These are phyloP conservation scores for Sitta europaea DNA, from an alignment of 2,113 vertebrate species.

Conservation along the genomic window DNA sequence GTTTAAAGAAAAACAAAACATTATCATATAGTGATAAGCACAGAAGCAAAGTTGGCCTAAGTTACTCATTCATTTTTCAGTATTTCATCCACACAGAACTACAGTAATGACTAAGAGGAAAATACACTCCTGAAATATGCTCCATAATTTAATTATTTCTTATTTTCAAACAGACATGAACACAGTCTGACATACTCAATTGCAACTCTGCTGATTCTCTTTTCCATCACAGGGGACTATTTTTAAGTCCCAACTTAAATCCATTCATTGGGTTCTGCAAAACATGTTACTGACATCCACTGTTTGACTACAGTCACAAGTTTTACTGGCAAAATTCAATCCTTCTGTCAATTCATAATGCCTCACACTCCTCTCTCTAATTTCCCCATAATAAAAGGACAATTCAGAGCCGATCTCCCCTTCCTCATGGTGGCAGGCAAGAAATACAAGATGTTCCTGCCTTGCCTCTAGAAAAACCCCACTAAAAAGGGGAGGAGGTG, in stretches of 20 bases:
- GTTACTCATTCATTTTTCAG: neutral
- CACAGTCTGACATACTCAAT: neutral
- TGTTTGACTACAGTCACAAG: rapidly evolving
- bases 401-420: neutral
- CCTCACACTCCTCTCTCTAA: neutral
- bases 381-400: neutral
- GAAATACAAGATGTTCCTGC: neutral
- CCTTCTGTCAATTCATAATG: neutral
- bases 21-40: neutral
- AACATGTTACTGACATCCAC: neutral
- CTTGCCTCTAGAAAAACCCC: neutral
- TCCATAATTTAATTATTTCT: neutral
- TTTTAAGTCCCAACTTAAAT: neutral
- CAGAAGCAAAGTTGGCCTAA: neutral
- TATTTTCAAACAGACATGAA: neutral
- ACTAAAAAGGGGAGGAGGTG: neutral
- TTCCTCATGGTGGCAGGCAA: neutral
- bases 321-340: neutral
- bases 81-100: neutral
- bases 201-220: neutral
- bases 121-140: neutral
- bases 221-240: neutral
- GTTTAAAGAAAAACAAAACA: neutral
- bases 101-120: rapidly evolving
- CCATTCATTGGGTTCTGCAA: neutral